A percentile compares a stretch with the other conserved stretches of the same genome.
Conservation (phyloP, 2,888 invertebrate species). For the Allacma fusca region DNA sequence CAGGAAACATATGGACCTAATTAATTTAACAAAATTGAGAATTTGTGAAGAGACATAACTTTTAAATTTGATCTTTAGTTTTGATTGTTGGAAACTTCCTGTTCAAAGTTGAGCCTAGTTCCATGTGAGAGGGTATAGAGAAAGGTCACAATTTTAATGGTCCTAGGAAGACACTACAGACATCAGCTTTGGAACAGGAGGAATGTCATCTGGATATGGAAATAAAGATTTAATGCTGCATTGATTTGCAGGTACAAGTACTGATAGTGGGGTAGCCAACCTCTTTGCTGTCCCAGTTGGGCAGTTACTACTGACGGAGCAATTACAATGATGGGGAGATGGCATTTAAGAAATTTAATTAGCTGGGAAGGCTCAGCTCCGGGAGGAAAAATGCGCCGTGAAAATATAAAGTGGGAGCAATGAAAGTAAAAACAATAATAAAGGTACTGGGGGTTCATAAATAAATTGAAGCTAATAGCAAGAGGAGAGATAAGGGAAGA, state of each 20-base stretch:
- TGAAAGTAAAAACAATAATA: conserved; percentile 22
- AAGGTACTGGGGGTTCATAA: conserved; percentile 30
- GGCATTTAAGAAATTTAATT: conserved; percentile 3
- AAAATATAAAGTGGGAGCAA: conserved; percentile 4
- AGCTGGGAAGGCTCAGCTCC: neutral
- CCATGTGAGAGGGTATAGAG: no score
- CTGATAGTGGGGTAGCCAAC: neutral
- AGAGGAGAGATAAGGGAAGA: conserved; percentile 28
- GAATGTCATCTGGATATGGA: neutral
- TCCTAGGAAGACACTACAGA: no score
- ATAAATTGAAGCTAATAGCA: conserved; percentile 42
- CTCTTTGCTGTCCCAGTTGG: neutral
- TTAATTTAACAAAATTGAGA: no score
- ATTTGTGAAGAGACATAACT: no score
- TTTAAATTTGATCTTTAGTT: no score
- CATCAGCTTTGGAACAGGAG: neutral
- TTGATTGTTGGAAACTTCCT: no score
- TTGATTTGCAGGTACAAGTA: neutral
- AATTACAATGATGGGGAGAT: neutral
- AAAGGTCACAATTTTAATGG: no score
- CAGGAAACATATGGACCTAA: no score
- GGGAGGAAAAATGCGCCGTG: conserved; percentile 1
- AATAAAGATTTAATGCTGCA: neutral
- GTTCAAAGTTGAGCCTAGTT: no score
- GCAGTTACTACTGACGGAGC: neutral